Base-by-base conservation (phyloP, 2,888 invertebrate species). In the Cephus nigrinus region DNA sequence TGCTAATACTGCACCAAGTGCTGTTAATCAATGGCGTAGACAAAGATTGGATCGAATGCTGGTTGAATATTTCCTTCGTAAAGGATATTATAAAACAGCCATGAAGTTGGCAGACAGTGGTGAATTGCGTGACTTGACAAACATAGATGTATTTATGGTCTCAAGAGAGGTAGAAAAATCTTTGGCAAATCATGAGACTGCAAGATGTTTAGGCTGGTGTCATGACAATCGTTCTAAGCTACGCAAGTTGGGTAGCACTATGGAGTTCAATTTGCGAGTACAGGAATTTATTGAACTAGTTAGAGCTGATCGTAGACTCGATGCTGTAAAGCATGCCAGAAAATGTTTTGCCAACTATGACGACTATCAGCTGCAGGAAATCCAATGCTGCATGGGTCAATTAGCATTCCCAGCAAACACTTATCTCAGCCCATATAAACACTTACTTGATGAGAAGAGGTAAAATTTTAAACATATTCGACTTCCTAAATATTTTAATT, bases 231-330 rank as follows among this genome's bases (percentile, higher is more conserved):
- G 97, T 91, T 98, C 98, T 68, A 98, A 98, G 90, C 93, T 99
- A 81, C 93, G 98, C 78, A 98, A 98, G 92, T 94, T 98, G 82
- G 97, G 97, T 92, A 98, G 98, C 76, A 97, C 95, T 77, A 96
- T 99, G 94, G 99, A 99, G 92, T 98, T 99, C 90, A 98, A 98
- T 92, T 94, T 99, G 80, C 93, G 98, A 69, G 95, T 97, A 86
- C 95, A 99, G 93, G 99, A 99, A 92, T 99, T 98, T 90, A 96
- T 99, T 68, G 99, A 99, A 92, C 92, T 99, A 76, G 96, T 99
- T n/a, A 94, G 98, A 79, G 93, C 94, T 12, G 97, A 98, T 90
- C 94, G 95, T 79, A 94, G 98, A 74, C 93, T 98, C 83, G 99
- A 99, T 81, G 99, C 99, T 15, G 97, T 99, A 2, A 96, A 96